Evolutionary conservation across 1,140 invertebrate species (phyloP).

Genomic region (Anastrepha obliqua): DNA sequence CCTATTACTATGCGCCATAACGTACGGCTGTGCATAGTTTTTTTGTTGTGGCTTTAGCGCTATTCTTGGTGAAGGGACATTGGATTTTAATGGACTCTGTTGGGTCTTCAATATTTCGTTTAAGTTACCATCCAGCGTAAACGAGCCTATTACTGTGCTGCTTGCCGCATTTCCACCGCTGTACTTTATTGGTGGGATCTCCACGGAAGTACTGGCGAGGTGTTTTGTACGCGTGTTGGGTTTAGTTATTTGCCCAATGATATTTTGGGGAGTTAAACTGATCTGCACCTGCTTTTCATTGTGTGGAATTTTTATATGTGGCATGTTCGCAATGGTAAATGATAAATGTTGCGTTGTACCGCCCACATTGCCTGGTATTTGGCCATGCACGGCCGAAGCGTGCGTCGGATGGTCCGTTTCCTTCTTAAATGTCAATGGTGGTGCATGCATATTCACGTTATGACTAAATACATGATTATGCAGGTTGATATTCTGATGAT

Average conservation of each 20-base stretch:
- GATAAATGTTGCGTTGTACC: conserved; percentile 10
- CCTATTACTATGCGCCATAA: not conserved
- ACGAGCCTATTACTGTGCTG: not conserved
- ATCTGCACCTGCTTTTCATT: conserved; percentile 61
- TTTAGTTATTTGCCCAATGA: not conserved
- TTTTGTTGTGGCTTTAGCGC: not conserved
- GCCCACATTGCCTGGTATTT: not conserved
- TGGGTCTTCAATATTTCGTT: not conserved
- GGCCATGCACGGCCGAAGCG: conserved; percentile 57
- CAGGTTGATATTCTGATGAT: conserved; percentile 58
- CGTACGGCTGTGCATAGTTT: not conserved
- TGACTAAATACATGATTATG: conserved; percentile 65
- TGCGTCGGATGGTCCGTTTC: conserved; percentile 60
- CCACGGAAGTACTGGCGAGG: too few species aligned
- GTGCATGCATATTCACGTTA: conserved; percentile 66
- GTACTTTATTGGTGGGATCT: not conserved
- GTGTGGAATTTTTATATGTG: conserved; percentile 61
- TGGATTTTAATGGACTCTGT: not conserved
- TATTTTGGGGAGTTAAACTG: conserved; percentile 59
- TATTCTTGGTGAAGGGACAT: not conserved
- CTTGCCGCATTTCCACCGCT: not conserved
- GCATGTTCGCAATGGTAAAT: conserved; percentile 55
- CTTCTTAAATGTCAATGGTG: conserved; percentile 66
- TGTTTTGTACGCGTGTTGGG: not conserved
- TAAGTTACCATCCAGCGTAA: not conserved